Evolutionary conservation across 2,888 invertebrate species (phyloP), one percentile per base, ranked within the genome.

Genomic region (Notodonta dromedarius): DNA sequence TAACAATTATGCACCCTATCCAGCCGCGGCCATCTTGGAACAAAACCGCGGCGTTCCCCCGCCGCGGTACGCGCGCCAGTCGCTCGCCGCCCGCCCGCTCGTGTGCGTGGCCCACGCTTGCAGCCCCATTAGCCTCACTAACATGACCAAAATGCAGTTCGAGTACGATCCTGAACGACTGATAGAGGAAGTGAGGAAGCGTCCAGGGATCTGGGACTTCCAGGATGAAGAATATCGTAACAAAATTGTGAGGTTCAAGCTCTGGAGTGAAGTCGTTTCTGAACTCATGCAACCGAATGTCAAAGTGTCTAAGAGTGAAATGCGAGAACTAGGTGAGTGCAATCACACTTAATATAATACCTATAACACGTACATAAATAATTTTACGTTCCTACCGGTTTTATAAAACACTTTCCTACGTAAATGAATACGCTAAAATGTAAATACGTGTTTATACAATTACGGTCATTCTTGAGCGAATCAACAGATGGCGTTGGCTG

Each of bases 1-100:
- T 57, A 64, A 67, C 68, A 73, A 65, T 57, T 76, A 77, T 83
- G 59, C 78, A 86, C 80, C 83, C 83, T 84, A 84, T 73, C 53
- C 55, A 50, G 58, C 16, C 59, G 35, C 83, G 69, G 84, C 84
- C 91, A 92, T 91, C 81, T 90, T 91, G 86, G 74, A 81, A 81
- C 77, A 75, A 70, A 85, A 84, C 84, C 86, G 89, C 88, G 66
- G 88, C 89, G 88, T 86, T 84, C 84, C 82, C 80, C 80, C 80
- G 84, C 79, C 75, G 83, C 86, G 85, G 91, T 89, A 83, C 90
- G 83, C 86, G 85, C 91, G 90, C 84, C 90, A 91, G 92, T 91
- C 88, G 86, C 85, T 82, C 85, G 83, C 76, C 85, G 82, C 78
- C 78, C 85, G 89, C 89, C 80, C 84, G 87, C 80, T 77, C 78